Conservation (phyloP, 2,888 invertebrate species). For the Amorpha juglandis region DNA sequence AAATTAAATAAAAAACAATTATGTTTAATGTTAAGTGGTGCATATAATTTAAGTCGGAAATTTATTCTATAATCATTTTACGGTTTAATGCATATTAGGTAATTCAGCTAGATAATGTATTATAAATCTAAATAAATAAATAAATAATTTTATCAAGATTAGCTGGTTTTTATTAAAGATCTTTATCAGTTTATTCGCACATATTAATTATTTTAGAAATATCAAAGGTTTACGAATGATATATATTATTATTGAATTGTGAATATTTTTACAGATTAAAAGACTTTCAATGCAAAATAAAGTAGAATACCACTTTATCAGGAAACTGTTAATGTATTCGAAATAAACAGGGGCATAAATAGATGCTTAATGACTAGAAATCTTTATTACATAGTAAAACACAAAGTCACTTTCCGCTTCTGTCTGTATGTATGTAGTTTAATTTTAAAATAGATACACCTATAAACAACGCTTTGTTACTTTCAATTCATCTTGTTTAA, state of each 20-base stretch:
- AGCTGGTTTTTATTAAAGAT: background rate
- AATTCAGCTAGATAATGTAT: background rate
- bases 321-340: background rate
- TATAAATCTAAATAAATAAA: background rate
- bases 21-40: too few relatives aligned
- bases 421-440: too few relatives aligned
- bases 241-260: background rate
- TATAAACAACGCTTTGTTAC: too few relatives aligned
- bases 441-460: too few relatives aligned
- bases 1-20: too few relatives aligned
- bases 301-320: too few relatives aligned
- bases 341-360: background rate
- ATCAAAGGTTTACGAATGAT: too few relatives aligned
- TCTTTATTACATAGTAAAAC: background rate
- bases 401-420: background rate
- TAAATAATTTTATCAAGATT: background rate
- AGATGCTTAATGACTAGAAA: background rate
- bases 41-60: too few relatives aligned
- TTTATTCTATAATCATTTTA: background rate
- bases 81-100: background rate
- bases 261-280: slow-evolving; percentile 15
- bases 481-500: too few relatives aligned
- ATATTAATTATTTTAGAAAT: too few relatives aligned
- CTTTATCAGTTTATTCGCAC: too few relatives aligned
- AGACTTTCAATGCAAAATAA: slow-evolving; percentile 6